These are phyloP conservation scores for Kobus ellipsiprymnus DNA, from an alignment of 2,113 vertebrate genomes.

Conservation along the genomic window DNA sequence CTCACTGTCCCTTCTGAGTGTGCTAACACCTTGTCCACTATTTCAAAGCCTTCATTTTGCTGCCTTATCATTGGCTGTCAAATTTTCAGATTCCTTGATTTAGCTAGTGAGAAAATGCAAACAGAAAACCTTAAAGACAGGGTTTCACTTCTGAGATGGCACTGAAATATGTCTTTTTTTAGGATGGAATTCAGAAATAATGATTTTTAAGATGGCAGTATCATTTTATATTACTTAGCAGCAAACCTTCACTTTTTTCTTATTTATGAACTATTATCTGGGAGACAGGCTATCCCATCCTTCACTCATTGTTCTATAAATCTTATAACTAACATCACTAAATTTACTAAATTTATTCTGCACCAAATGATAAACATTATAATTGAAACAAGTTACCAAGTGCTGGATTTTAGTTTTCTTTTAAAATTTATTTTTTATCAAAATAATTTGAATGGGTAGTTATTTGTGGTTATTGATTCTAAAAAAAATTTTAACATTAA, in stretches of 20 bases:
- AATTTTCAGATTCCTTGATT: not conserved
- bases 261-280: not conserved
- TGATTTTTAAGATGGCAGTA: not conserved
- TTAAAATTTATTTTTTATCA: not conserved
- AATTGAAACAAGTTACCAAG: not conserved
- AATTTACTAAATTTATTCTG: constrained; percentile 25
- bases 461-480: not conserved
- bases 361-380: not conserved
- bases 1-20: not conserved
- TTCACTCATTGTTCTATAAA: not conserved
- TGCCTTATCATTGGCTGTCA: not conserved
- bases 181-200: not conserved
- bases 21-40: not conserved
- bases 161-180: not conserved
- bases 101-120: not conserved
- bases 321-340: not conserved
- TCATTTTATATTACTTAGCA: not conserved
- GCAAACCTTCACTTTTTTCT: not conserved
- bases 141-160: not conserved
- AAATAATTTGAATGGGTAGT: not conserved
- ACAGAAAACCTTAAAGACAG: not conserved
- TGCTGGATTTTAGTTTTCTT: not conserved
- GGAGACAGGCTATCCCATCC: not conserved
- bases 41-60: not conserved
- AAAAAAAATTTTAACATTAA: not conserved